A percentile compares a stretch with the other conserved stretches of the same genome.
phyloP scores from a whole-genome alignment of 1,140 invertebrate genomes.

The Philopotamus ludificatus region DNA sequence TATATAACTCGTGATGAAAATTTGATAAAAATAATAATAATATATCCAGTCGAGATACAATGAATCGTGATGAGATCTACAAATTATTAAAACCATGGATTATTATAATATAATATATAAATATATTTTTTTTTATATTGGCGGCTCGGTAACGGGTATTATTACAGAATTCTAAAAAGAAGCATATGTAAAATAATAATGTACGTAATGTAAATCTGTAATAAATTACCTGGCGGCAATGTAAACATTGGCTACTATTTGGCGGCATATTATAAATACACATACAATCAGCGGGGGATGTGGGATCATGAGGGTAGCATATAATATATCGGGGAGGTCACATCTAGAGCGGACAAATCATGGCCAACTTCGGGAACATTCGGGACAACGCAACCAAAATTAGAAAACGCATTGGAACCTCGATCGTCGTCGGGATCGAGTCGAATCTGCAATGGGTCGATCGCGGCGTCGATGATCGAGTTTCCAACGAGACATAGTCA shows the following conservation, averaged over 20 bases:
- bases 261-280: constrained; percentile 29
- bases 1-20: too few species aligned
- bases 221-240: constrained; percentile 40
- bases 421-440: constrained; percentile 1
- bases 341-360: constrained; percentile 24
- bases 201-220: constrained; percentile 8
- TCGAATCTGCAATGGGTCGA: neutral
- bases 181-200: constrained; percentile 19
- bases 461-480: constrained; percentile 11
- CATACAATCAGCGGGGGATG: constrained; percentile 32
- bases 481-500: constrained; percentile 19
- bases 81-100: too few species aligned
- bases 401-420: constrained; percentile 19
- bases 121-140: too few species aligned
- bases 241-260: constrained; percentile 41
- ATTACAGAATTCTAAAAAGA: constrained; percentile 19
- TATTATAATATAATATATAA: too few species aligned
- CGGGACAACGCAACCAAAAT: constrained; percentile 28
- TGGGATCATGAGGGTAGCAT: neutral
- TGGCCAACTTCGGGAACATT: constrained; percentile 19
- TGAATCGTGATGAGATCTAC: too few species aligned
- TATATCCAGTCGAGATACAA: too few species aligned
- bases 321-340: constrained; percentile 2
- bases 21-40: too few species aligned
- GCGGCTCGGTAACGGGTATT: too few species aligned